Percentiles rank a stretch among this genome's conserved stretches.
phyloP scores from a whole-genome alignment of 2,888 invertebrate genomes.

The Bruchidius siliquastri region DNA sequence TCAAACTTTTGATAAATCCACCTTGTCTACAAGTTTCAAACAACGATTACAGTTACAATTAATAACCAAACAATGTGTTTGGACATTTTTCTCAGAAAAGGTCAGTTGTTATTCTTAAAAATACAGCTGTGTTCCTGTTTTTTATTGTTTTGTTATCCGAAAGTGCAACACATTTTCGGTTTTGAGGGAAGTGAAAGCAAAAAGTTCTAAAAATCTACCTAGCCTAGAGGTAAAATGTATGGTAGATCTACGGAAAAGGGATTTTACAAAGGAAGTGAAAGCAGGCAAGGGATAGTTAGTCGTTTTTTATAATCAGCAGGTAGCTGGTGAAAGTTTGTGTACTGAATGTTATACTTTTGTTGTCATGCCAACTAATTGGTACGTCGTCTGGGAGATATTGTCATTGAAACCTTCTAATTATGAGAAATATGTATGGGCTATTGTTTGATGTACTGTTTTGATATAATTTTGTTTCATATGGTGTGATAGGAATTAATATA shows the following conservation, averaged over 20 bases:
- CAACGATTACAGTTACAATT: no score
- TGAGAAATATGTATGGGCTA: no score
- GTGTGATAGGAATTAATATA: no score
- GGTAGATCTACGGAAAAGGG: not conserved
- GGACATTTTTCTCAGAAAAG: no score
- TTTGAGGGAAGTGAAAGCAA: not conserved
- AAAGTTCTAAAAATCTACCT: not conserved
- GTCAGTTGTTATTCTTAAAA: no score
- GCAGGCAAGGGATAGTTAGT: not conserved
- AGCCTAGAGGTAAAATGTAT: not conserved
- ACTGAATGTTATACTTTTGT: not conserved
- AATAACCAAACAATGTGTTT: no score
- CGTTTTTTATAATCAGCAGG: not conserved
- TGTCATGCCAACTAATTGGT: not conserved
- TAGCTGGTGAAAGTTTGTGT: not conserved
- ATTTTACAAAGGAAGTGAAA: not conserved
- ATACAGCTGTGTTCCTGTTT: not conserved
- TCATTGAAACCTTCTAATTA: no score
- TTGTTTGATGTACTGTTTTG: no score
- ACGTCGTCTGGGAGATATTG: no score
- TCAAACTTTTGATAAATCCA: no score
- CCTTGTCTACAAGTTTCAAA: no score
- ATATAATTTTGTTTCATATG: no score
- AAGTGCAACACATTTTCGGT: not conserved
- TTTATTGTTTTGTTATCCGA: not conserved